Conservation (phyloP, 2,113 vertebrate genomes). For the Carettochelys insculpta region DNA sequence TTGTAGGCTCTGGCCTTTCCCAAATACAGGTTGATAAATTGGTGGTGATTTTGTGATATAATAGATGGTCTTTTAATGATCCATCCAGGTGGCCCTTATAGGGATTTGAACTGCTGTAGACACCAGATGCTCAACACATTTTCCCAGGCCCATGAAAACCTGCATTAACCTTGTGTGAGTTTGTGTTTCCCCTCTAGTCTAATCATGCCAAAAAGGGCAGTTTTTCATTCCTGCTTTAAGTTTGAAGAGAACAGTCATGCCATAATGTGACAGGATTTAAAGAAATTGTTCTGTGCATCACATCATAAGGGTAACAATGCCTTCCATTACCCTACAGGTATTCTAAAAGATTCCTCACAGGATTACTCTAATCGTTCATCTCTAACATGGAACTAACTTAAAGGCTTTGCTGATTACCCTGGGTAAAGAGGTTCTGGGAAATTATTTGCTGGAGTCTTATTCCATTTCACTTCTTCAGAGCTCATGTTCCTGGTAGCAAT, state of each 20-base stretch:
- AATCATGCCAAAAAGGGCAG: background rate
- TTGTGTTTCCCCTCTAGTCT: background rate
- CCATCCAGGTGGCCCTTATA: background rate
- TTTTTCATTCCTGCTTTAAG: background rate
- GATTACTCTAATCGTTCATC: background rate
- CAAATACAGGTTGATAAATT: fast-evolving
- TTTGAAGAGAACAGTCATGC: background rate
- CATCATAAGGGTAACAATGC: background rate
- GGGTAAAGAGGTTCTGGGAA: background rate
- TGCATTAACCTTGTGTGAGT: background rate
- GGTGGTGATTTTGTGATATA: background rate
- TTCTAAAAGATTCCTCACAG: background rate
- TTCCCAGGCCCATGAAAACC: background rate
- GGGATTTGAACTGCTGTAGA: background rate
- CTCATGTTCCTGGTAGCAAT: background rate
- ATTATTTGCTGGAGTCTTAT: background rate
- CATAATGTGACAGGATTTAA: background rate
- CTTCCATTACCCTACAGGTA: background rate
- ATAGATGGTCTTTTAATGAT: background rate
- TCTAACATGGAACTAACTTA: background rate
- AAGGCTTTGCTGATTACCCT: background rate
- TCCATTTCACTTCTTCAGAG: background rate
- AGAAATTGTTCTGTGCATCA: background rate
- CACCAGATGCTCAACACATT: background rate
- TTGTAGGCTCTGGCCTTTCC: background rate